Conservation (phyloP, 1,140 invertebrate genomes). For the Bombus haemorrhoidalis region DNA sequence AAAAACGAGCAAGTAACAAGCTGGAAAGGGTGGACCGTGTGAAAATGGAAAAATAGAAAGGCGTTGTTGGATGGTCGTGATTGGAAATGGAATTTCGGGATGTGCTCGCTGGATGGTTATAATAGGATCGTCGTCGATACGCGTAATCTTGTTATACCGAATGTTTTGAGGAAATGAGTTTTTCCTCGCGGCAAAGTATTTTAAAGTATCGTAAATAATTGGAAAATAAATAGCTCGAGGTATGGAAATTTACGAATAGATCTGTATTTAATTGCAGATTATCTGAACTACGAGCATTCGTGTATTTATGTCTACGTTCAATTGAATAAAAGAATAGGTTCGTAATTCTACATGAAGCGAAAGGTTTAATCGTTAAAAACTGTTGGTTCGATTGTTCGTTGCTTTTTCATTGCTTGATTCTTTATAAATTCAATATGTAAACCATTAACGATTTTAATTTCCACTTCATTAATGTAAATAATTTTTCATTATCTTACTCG, state of each 20-base stretch:
- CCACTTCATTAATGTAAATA: not conserved
- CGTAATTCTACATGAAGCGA: no score
- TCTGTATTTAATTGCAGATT: no score
- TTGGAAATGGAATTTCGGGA: conserved; percentile 16
- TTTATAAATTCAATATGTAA: not conserved
- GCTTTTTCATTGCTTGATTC: not conserved
- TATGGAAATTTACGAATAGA: not conserved
- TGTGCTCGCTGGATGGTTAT: not conserved
- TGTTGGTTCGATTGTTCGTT: no score
- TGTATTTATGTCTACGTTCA: no score
- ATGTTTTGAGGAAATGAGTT: conserved; percentile 1
- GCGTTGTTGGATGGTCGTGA: not conserved
- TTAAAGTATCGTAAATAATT: not conserved
- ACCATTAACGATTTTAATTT: not conserved
- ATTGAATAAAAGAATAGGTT: not conserved
- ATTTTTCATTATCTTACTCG: not conserved
- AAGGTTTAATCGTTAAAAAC: no score
- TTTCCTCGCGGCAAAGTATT: not conserved
- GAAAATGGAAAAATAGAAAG: not conserved
- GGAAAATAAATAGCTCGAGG: not conserved
- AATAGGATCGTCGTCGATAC: not conserved
- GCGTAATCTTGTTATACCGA: not conserved
- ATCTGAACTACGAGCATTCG: no score
- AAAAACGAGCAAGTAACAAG: not conserved
- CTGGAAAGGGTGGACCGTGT: not conserved